phyloP scores from a whole-genome alignment of 2,113 vertebrate genomes.

The Gymnobelideus leadbeateri region DNA sequence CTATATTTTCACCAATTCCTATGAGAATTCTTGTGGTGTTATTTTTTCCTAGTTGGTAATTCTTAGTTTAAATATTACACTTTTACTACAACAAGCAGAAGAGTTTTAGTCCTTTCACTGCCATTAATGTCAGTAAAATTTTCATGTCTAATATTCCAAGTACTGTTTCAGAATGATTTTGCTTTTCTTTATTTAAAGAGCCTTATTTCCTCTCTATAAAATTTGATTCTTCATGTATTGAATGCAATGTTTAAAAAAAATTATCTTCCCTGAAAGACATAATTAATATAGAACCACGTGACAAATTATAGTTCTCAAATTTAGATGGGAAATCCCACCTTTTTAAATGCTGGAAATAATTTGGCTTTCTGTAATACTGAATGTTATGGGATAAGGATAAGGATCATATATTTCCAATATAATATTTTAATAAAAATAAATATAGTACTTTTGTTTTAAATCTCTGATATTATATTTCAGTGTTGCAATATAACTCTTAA shows the following conservation, averaged over 20 bases:
- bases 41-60: neutral
- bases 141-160: slow-evolving; percentile 51
- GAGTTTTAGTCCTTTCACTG: neutral
- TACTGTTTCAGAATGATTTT: slow-evolving; percentile 53
- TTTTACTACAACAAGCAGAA: slow-evolving; percentile 25
- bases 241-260: slow-evolving; percentile 24
- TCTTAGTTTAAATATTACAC: no score
- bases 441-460: neutral
- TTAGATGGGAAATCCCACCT: slow-evolving; percentile 45
- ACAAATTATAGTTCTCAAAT: slow-evolving; percentile 30
- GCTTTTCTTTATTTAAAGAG: slow-evolving; percentile 47
- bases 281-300: slow-evolving; percentile 43
- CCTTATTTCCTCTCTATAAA: slow-evolving; percentile 13
- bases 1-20: neutral
- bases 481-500: no score
- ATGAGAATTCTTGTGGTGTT: neutral
- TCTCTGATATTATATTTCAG: neutral
- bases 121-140: slow-evolving; percentile 54
- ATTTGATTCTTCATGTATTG: slow-evolving; percentile 49
- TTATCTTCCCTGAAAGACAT: slow-evolving; percentile 50
- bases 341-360: slow-evolving; percentile 34
- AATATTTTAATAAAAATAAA: no score
- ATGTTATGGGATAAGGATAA: neutral
- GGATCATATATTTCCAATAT: no score
- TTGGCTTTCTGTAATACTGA: slow-evolving; percentile 11